Evolutionary conservation across 2,113 vertebrate genomes (phyloP).

Genomic region (Rhynchomys soricoides): DNA sequence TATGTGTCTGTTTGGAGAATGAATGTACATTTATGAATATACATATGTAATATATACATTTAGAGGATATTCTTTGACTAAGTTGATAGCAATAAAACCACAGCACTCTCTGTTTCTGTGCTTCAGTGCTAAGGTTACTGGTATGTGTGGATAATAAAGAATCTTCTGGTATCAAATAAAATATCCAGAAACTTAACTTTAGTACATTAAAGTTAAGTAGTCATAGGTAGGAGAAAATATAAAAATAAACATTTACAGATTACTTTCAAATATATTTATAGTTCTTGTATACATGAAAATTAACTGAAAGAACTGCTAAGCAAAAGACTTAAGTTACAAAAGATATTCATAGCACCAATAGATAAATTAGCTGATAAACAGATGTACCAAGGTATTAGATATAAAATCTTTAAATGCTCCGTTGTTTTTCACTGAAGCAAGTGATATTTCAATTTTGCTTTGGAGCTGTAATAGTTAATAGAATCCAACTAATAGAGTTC

Average conservation of each 20-base stretch:
- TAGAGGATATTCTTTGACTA: not conserved
- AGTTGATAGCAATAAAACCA: not conserved
- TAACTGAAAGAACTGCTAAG: not conserved
- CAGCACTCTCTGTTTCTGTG: not conserved
- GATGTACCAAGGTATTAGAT: not conserved
- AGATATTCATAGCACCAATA: not conserved
- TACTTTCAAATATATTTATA: not conserved
- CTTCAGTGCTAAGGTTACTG: not conserved
- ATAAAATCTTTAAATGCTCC: not conserved
- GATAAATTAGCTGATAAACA: not conserved
- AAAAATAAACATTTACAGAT: not conserved
- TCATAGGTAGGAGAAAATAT: not conserved
- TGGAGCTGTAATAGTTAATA: slow-evolving; percentile 5
- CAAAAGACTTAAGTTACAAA: not conserved
- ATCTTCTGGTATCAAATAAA: not conserved
- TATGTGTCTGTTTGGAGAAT: not conserved
- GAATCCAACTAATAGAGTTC: not conserved
- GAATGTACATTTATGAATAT: not conserved
- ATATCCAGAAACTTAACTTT: not conserved
- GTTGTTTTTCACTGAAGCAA: not conserved
- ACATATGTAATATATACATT: not conserved
- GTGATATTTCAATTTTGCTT: not conserved
- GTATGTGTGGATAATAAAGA: not conserved
- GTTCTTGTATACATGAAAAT: not conserved
- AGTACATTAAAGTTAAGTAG: not conserved